These are phyloP conservation scores for Callithrix jacchus DNA, from an alignment of 2,113 vertebrate genomes.

Conservation along the genomic window DNA sequence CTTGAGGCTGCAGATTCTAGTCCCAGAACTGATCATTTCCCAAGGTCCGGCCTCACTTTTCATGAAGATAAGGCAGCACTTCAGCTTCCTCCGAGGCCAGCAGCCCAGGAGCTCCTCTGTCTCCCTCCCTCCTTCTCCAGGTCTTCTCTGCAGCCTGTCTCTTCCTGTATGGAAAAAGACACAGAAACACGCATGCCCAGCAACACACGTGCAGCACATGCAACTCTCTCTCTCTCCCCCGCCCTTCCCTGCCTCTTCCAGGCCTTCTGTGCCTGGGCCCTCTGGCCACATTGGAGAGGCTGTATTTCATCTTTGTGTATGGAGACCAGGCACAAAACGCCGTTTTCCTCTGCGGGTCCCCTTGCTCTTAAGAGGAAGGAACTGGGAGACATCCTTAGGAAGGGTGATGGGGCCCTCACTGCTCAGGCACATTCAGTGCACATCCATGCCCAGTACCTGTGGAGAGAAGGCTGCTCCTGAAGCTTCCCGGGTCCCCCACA, in stretches of 20 bases:
- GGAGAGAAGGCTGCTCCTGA: not conserved
- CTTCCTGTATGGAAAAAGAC: not conserved
- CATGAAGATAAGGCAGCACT: not conserved
- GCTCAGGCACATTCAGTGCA: no score
- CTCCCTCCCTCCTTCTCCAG: not conserved
- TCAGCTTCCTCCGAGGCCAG: not conserved
- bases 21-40: conserved; percentile 60
- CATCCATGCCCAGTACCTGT: not conserved
- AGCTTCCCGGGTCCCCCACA: fast-evolving
- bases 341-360: not conserved
- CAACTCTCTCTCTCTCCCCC: no score
- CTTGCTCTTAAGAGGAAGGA: not conserved
- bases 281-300: not conserved
- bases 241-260: not conserved
- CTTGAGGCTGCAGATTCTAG: conserved; percentile 49
- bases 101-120: not conserved
- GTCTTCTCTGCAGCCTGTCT: not conserved
- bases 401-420: not conserved
- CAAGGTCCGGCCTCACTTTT: conserved; percentile 55
- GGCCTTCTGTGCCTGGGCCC: not conserved
- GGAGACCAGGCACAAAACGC: not conserved
- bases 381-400: not conserved
- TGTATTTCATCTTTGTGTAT: not conserved
- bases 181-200: not conserved
- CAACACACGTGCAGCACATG: not conserved